These are phyloP conservation scores for Hylomyscus alleni DNA, from an alignment of 2,797 vertebrate genomes.

Conservation along the genomic window DNA sequence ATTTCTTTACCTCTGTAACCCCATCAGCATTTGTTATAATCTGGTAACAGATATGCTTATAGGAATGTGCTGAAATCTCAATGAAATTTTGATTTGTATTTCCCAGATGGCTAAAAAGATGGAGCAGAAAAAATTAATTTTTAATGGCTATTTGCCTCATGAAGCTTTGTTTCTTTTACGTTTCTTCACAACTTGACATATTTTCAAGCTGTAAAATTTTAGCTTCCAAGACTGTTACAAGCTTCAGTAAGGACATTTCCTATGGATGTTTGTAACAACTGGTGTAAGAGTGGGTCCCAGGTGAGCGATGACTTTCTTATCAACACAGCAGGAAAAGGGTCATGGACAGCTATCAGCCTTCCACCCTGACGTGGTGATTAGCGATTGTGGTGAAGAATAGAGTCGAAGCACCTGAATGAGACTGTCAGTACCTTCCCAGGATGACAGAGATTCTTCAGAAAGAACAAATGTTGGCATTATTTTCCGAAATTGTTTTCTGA, in stretches of 20 bases:
- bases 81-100: background rate
- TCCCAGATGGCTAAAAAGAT: background rate
- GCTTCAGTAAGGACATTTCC: background rate
- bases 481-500: background rate
- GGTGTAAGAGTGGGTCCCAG: background rate
- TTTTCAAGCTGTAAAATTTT: constrained; percentile 32
- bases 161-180: background rate
- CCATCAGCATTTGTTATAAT: background rate
- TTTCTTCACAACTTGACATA: constrained; percentile 29
- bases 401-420: background rate
- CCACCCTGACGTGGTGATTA: background rate
- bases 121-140: constrained; percentile 31
- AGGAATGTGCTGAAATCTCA: background rate
- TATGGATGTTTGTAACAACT: background rate
- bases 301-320: background rate
- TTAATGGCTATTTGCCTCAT: constrained; percentile 6
- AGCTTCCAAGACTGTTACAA: constrained; percentile 6
- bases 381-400: accelerated
- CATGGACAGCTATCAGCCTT: background rate
- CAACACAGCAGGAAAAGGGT: background rate
- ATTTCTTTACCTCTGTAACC: background rate
- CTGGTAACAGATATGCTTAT: background rate
- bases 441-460: background rate
- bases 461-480: background rate
- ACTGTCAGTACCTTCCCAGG: background rate